Conservation (phyloP, 2,888 invertebrate genomes). For the Hydroisotoma schaefferi region DNA sequence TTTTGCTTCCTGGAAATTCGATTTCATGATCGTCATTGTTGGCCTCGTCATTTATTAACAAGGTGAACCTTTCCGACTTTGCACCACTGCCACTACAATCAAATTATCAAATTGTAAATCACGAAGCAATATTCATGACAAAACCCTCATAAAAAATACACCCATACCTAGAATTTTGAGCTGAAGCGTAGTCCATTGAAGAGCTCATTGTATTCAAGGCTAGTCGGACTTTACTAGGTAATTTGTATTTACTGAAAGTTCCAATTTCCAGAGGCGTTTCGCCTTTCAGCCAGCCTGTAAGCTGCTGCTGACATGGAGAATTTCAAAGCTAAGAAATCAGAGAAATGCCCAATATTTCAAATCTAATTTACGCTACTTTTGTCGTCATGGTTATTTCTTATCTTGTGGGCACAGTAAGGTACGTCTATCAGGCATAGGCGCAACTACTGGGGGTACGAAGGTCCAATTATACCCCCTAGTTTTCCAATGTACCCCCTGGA, state of each 20-base stretch:
- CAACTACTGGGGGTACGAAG: no score
- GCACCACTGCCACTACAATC: not conserved
- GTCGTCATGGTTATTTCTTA: no score
- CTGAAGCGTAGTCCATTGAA: slow-evolving; percentile 8
- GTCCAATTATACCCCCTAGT: no score
- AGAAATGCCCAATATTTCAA: no score
- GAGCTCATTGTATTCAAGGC: not conserved
- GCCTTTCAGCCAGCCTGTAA: slow-evolving; percentile 66
- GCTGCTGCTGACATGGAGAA: slow-evolving; percentile 74
- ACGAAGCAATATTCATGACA: no score
- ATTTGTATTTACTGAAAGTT: slow-evolving; percentile 64
- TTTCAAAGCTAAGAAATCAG: slow-evolving; percentile 61
- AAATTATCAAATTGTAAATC: no score
- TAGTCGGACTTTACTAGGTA: slow-evolving; percentile 59
- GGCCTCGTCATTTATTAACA: slow-evolving; percentile 66
- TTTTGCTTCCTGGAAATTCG: slow-evolving; percentile 73
- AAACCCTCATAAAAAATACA: no score
- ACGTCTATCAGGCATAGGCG: no score
- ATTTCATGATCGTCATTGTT: slow-evolving; percentile 65
- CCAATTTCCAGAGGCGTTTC: slow-evolving; percentile 56
- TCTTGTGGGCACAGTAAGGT: no score
- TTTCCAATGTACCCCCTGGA: no score
- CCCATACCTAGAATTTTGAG: no score
- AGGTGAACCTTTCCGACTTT: slow-evolving; percentile 55
- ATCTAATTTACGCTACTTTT: no score